phyloP scores from a whole-genome alignment of 1,140 invertebrate species.

The Eciton burchellii region DNA sequence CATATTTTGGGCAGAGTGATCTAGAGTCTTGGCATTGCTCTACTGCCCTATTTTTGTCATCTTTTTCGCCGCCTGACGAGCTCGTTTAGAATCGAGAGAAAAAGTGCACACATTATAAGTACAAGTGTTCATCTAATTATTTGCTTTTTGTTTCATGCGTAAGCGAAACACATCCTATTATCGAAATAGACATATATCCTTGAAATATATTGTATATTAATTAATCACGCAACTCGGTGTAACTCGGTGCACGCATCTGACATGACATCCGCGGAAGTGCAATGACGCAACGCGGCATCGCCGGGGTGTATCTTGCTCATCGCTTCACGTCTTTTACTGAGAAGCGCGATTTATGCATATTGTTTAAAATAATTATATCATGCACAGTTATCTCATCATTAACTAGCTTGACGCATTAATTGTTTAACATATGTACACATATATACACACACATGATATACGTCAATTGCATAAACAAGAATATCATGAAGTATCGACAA shows the following conservation, averaged over 20 bases:
- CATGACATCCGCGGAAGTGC: not conserved
- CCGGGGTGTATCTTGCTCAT: not conserved
- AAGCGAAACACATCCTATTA: not conserved
- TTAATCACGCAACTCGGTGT: not conserved
- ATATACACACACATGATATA: not conserved
- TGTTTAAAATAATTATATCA: constrained; percentile 16
- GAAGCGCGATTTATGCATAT: not conserved
- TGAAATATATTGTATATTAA: constrained; percentile 34
- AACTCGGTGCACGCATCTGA: constrained; percentile 4
- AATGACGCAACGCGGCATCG: not conserved
- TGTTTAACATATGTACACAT: not conserved
- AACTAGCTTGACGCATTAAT: constrained; percentile 7
- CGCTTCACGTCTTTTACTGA: constrained; percentile 16
- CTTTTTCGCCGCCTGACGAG: constrained; percentile 36
- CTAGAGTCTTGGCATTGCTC: constrained; percentile 62
- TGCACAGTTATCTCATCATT: not conserved
- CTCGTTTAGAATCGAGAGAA: constrained; percentile 6
- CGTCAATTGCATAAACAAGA: not conserved
- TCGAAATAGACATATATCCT: not conserved
- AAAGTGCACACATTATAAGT: not conserved
- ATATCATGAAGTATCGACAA: not conserved
- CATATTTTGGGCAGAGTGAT: constrained; percentile 54
- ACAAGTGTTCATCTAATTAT: not conserved
- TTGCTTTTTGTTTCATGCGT: not conserved
- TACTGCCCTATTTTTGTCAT: constrained; percentile 61